Percentiles rank a stretch among this genome's conserved stretches.
Conservation (phyloP, 1,140 invertebrate genomes). For the Pentalonia nigronervosa region DNA sequence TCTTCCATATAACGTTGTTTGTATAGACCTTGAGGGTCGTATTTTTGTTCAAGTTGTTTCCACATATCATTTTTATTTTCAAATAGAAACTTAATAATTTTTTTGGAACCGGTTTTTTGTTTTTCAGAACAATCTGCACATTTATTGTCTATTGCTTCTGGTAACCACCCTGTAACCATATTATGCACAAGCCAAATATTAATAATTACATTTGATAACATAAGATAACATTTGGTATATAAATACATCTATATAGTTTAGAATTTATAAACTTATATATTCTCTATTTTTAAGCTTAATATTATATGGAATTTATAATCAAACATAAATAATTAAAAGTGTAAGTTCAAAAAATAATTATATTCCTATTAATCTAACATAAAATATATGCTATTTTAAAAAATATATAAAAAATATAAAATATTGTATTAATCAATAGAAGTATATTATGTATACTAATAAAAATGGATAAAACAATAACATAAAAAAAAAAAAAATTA, state of each 20-base stretch:
- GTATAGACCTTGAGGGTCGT: slow-evolving; percentile 62
- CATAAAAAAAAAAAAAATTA: neutral
- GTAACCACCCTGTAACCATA: slow-evolving; percentile 69
- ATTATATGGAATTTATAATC: neutral
- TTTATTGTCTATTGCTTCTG: slow-evolving; percentile 71
- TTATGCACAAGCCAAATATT: slow-evolving; percentile 20
- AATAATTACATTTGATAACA: neutral
- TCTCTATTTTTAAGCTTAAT: neutral
- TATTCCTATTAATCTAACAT: neutral
- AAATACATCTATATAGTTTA: too few relatives aligned
- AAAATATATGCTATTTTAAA: neutral
- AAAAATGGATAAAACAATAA: neutral
- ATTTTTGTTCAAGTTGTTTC: slow-evolving; percentile 61
- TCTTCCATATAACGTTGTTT: slow-evolving; percentile 66
- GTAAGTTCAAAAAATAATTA: too few relatives aligned
- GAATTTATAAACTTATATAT: too few relatives aligned
- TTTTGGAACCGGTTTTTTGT: slow-evolving; percentile 65
- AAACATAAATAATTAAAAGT: neutral
- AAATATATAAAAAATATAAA: neutral
- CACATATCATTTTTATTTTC: slow-evolving; percentile 61
- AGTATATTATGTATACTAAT: neutral
- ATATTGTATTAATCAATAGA: neutral
- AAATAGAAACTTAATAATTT: slow-evolving; percentile 60
- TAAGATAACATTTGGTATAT: too few relatives aligned
- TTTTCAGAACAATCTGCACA: slow-evolving; percentile 70